Evolutionary conservation across 1,140 invertebrate genomes (phyloP), one percentile per base, ranked within the genome.

Genomic region (Adoxophyes honmai): DNA sequence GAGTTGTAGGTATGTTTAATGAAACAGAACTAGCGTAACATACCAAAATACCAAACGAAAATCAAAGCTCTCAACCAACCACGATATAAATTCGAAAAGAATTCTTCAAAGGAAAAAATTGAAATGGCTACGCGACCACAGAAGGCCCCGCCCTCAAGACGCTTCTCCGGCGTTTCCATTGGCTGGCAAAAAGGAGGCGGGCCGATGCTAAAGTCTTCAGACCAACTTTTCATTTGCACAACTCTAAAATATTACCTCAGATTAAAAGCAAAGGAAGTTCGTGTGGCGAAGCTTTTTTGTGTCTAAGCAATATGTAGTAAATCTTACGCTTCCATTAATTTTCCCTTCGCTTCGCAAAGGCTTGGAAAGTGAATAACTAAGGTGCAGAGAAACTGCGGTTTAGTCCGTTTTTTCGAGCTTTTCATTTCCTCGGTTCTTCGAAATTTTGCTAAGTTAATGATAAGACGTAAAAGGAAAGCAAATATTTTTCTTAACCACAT

Each of bases 191-290:
- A 53, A 71, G 56, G 76, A 79, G 81, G 84, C 79, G 81, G 74
- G 78, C 60, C 73, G n/a, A n/a, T n/a, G 59, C 62, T 69, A 67
- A 73, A 77, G 70, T 84, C 81, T 86, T 81, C 71, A 75, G 70
- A 75, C 75, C 74, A 83, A 88, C 85, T 88, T 88, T 88, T 82
- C 85, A 86, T 88, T 88, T 88, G 85, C 80, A 85, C 77, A 70
- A 73, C 64, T 68, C 80, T 87, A 71, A 86, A 88, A 86, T 86
- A 86, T 85, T 73, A 74, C 71, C 64, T 59, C 61, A 72, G 81
- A 84, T 84, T 88, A 81, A 85, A 84, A 76, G 78, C 73, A 74
- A 73, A 66, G 74, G 67, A 78, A 84, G 64, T 85, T 83, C 66
- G 65, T 64, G 62, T 60, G 54, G 39, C 60, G 67, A 78, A 73